Base-by-base conservation (phyloP, 2,888 invertebrate species). In the Drosophila kanekoi region DNA sequence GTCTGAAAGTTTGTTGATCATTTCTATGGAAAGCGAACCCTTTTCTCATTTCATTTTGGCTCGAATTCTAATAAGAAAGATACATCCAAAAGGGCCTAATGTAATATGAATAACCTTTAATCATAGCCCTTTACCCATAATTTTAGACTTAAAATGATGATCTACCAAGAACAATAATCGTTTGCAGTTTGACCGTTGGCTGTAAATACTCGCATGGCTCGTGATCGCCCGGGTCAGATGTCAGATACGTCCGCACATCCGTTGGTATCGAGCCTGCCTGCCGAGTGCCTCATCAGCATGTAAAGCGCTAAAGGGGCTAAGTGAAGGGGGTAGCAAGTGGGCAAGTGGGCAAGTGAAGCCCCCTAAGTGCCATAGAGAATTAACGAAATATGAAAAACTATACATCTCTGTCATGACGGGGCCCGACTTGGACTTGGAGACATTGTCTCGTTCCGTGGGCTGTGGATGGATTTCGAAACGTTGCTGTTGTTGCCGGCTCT, bases 341-440 rank as follows among this genome's bases (percentile, higher is more conserved):
- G 53, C 57, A 45, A 44, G 52, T 58, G 54, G 43, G 41, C 53
- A 58, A 52, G 67, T 70, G 63, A 60, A 72, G 54, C 76, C 77
- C 86, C 74, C 80, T 4, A 83, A 82, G 77, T 80, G 77, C 77
- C 74, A 79, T 79, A 71, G 61, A 75, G 66, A 81, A 81, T 85
- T 86, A 81, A 80, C 77, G 59, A 73, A 78, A 81, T 72, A 78
- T 74, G 80, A 87, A 80, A 83, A 86, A 81, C 87, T 72, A 88
- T 88, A 82, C 81, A 78, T 88, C 89, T 88, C 87, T 73, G 84
- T 88, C 87, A 84, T 71, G 69, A n/a, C 53, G 47, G 56, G 68
- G 59, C 44, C 49, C 64, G 79, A 77, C 84, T 77, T 83, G 78
- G 79, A 75, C 84, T 77, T 83, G 78, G 78, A 80, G 89, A 87